Evolutionary conservation across 1,140 invertebrate genomes (phyloP), one percentile per base, ranked within the genome.

Genomic region (Drosophila pruinosa): DNA sequence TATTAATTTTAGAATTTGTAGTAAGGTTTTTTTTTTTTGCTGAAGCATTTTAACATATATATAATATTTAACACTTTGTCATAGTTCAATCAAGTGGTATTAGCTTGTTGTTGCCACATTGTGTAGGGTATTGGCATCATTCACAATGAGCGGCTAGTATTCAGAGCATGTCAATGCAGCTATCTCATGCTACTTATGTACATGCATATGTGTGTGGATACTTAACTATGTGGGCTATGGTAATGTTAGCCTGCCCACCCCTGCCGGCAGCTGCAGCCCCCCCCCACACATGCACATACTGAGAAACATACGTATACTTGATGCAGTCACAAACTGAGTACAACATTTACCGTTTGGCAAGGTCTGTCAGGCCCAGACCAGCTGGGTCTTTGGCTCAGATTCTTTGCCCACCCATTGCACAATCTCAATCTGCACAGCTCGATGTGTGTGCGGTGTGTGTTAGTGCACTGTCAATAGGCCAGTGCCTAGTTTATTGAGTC

Each of bases 81-180:
- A n/a, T n/a, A n/a, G n/a, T n/a, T n/a, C n/a, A n/a, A n/a, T n/a
- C n/a, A n/a, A 34, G 31, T 12, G 0, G 22, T 2, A 26, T 14
- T 15, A 28, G 22, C 22, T 24, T n/a, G 0, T 4, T 5, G 21
- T 39, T 22, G 2, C 2, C 14, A 0, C 5, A 15, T 24, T 38
- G 12, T 50, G 14, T 10, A 71, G 68, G 68, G 68, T 52, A 71
- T 71, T 36, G 63, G 15, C 41, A 67, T 31, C 52, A 50, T 58
- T 41, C 59, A 77, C 78, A 68, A 69, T 77, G 69, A 63, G 53
- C 52, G 47, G 31, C 41, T 41, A 34, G 72, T 85, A 85, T 85
- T 85, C 77, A 85, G 81, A 85, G 81, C 81, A 85, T 85, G 81
- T 85, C 81, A 86, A 85, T 85, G 81, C 75, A 75, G 61, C 52